Percentiles rank a stretch among this genome's conserved stretches.
Conservation (phyloP, 2,113 vertebrate species). For the Paradoxurus hermaphroditus region DNA sequence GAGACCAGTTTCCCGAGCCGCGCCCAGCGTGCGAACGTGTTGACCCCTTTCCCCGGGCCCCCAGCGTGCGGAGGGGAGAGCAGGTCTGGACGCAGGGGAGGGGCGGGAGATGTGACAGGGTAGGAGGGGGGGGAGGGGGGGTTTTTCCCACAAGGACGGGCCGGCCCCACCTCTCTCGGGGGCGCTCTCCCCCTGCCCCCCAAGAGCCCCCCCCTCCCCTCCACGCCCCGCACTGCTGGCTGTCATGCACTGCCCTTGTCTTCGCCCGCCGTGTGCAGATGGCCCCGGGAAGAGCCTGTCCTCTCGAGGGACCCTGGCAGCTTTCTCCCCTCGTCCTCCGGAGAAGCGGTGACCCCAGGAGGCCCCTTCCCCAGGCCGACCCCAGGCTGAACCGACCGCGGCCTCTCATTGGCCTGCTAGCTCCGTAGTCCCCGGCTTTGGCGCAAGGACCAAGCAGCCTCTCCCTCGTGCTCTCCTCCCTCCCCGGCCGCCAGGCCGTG, state of each 20-base stretch:
- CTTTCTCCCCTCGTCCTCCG: constrained; percentile 6
- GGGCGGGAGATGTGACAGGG: not conserved
- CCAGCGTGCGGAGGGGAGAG: constrained; percentile 25
- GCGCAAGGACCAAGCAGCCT: not conserved
- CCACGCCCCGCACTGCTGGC: not conserved
- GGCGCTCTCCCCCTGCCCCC: not conserved
- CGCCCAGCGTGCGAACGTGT: not conserved
- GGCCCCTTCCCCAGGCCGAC: not conserved
- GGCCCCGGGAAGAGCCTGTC: not conserved
- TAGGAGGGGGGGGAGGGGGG: not conserved
- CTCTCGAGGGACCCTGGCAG: not conserved
- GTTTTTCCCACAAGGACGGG: not conserved
- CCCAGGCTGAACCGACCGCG: not conserved
- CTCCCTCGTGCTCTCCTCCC: not conserved
- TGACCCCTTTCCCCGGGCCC: constrained; percentile 29
- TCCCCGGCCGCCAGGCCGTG: constrained; percentile 53
- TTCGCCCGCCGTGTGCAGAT: not conserved
- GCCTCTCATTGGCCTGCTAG: not conserved
- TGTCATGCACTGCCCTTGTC: not conserved
- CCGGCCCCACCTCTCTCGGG: not conserved
- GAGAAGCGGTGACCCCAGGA: not conserved
- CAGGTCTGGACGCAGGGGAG: not conserved
- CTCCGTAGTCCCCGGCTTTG: not conserved
- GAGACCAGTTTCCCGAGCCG: constrained; percentile 12
- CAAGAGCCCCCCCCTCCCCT: not conserved